Base-by-base conservation (phyloP, 2,888 invertebrate species). In the Pandemis corylana region DNA sequence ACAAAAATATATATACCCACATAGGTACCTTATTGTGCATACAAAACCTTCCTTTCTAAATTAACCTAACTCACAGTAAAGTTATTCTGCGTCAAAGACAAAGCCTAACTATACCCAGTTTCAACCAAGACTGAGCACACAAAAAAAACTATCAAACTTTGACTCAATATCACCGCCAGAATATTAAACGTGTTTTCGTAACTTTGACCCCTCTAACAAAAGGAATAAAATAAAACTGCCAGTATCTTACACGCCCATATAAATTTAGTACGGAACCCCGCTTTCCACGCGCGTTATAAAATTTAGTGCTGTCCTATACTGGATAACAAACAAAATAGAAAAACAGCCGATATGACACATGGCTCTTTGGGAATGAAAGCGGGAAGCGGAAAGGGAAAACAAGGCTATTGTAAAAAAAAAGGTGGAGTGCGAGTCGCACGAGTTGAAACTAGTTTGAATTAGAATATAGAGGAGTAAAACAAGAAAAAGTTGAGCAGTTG, bases 231-330 rank as follows among this genome's bases (percentile, higher is more conserved):
- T 71, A 63, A 75, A 71, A 67, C 41, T 56, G 28, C 53, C 36
- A 70, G 66, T 67, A 67, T 63, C 66, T 62, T 28, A 61, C 66
- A 66, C 44, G 66, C 20, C 71, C 62, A 44, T 75, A 75, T 75
- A 75, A 71, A 75, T 74, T 74, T 74, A 75, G 62, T 75, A 62
- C 70, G 56, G 67, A 59, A 53, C 64, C 42, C 68, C 41, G 15
- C 20, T 59, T 28, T 53, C 49, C 20, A 36, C 65, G 51, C 61
- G 66, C 51, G 71, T 67, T 75, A 75, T 67, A 75, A 71, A 71
- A 71, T 71, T 62, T 62, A 70, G 70, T 71, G 62, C 44, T 46
- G 44, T 59, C 44, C 51, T 59, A 15, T 56, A 44, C 46, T 59
- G 13, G 46, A 41, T 20, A 15, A 28, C 51, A 70, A 20, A 13